Conservation (phyloP, 2,888 invertebrate species). For the Latrodectus elegans region DNA sequence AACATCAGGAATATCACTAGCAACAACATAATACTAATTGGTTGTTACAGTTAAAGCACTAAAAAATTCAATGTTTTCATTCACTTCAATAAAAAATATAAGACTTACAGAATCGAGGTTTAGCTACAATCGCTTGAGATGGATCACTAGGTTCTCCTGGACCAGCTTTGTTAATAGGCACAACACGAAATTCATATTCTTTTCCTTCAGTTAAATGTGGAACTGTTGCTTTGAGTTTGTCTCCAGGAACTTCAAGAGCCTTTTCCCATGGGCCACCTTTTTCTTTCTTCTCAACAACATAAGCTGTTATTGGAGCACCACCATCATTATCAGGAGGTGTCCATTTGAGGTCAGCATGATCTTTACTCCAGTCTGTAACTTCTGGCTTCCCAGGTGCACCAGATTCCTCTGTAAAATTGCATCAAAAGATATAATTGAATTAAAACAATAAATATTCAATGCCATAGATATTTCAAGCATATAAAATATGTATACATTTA, state of each 20-base stretch:
- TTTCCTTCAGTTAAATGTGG: constrained; percentile 87
- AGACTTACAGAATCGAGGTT: constrained; percentile 80
- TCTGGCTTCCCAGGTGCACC: constrained; percentile 91
- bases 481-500: no score
- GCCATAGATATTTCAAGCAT: no score
- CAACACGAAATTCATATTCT: constrained; percentile 76
- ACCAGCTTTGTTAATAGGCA: constrained; percentile 76
- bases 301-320: constrained; percentile 76
- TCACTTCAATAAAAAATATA: neutral
- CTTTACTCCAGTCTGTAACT: constrained; percentile 79
- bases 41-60: neutral
- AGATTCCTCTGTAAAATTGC: constrained; percentile 80
- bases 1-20: no score
- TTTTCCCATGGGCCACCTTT: constrained; percentile 83
- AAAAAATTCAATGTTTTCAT: neutral
- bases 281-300: constrained; percentile 86
- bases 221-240: constrained; percentile 90
- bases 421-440: no score
- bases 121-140: constrained; percentile 87
- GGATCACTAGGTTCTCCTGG: constrained; percentile 77
- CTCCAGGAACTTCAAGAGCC: constrained; percentile 90
- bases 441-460: no score
- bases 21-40: no score
- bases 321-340: constrained; percentile 75
- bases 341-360: constrained; percentile 89